Conservation (phyloP, 2,797 vertebrate genomes). For the Vespertilio murinus region DNA sequence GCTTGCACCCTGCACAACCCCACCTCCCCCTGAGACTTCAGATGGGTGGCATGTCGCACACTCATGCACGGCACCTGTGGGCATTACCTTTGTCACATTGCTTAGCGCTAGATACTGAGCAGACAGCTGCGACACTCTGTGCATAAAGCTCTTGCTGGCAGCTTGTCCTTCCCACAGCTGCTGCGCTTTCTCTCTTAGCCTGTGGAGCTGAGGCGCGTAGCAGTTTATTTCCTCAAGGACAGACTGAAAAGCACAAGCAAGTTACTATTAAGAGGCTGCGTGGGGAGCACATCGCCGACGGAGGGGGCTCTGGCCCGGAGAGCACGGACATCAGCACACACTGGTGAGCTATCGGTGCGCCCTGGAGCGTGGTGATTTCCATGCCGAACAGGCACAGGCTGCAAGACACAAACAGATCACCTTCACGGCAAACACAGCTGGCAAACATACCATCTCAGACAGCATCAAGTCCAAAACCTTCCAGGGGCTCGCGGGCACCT, state of each 20-base stretch:
- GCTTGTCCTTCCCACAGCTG: slow-evolving; percentile 97
- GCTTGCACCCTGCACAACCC: not conserved
- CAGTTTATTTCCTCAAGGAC: slow-evolving; percentile 95
- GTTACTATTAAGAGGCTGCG: slow-evolving; percentile 84
- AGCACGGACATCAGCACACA: not conserved
- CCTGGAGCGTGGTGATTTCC: not conserved
- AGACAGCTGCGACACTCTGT: slow-evolving; percentile 97
- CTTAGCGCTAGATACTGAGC: slow-evolving; percentile 96
- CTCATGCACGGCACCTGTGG: slow-evolving; percentile 59
- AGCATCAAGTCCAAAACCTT: no score
- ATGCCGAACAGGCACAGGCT: not conserved
- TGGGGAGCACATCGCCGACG: slow-evolving; percentile 84
- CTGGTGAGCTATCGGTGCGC: not conserved
- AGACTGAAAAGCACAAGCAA: slow-evolving; percentile 93
- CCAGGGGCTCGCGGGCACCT: not conserved
- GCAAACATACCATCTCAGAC: slow-evolving; percentile 43
- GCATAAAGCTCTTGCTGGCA: slow-evolving; percentile 96
- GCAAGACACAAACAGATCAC: slow-evolving; percentile 18
- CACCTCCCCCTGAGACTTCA: not conserved
- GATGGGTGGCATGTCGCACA: not conserved
- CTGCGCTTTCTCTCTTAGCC: slow-evolving; percentile 95
- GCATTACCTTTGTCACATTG: slow-evolving; percentile 96
- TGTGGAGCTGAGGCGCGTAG: slow-evolving; percentile 93
- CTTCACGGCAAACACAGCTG: not conserved
- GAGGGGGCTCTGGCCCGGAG: slow-evolving; percentile 63